Evolutionary conservation across 1,140 invertebrate genomes (phyloP), one percentile per base, ranked within the genome.

Genomic region (Bombus superbus): DNA sequence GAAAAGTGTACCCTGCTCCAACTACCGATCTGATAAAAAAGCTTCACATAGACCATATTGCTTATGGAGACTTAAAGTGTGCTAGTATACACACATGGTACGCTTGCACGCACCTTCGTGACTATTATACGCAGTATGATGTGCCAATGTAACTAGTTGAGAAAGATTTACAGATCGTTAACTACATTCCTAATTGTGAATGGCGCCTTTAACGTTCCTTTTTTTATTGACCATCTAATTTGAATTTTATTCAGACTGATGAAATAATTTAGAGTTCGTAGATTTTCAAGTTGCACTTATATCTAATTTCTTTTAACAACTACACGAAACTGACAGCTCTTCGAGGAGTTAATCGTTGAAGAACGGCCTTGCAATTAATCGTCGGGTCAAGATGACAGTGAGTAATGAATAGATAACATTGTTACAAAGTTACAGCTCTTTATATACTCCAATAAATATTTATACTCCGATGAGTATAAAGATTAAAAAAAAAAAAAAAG

Each of bases 151-250:
- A 79, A 68, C 47, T 53, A 10, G 35, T 18, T 59, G 47, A 59
- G 6, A 53, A 53, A 22, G 69, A 28, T 81, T 88, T 84, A 88
- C 80, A 78, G 86, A 80, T 88, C 62, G 74, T 68, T 4, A 62
- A n/a, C n/a, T n/a, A 68, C 8, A 3, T 25, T 53, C 18, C 32
- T 35, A 38, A 35, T 68, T 35, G 64, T n/a, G 53, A 76, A 57
- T 62, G 62, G 32, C 71, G 68, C 69, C 59, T 42, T 53, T 84
- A 68, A 76, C 59, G 64, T 25, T 32, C 47, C 4, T 15, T 1
- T 28, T 64, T 15, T 18, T n/a, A 15, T 32, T 0, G 15, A 32
- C n/a, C n/a, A 18, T 66, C 15, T 18, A 15, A 62, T 28, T 59
- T 53, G 47, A 53, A 53, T 22, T 8, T 53, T 59, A n/a, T n/a